These are phyloP conservation scores for Formica exsecta DNA, from an alignment of 1,140 invertebrate genomes.

Conservation along the genomic window DNA sequence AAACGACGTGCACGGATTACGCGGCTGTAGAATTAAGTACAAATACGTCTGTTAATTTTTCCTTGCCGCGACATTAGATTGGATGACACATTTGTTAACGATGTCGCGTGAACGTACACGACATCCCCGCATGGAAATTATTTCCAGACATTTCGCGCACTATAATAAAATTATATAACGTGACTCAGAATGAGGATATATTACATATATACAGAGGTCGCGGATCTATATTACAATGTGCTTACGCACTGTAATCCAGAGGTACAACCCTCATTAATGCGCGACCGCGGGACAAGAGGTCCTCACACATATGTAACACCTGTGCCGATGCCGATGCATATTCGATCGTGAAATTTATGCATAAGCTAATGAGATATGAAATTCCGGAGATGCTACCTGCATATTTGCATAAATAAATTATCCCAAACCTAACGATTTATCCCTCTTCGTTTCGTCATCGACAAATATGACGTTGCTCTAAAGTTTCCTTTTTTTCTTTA, in stretches of 20 bases:
- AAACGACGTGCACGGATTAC: background rate
- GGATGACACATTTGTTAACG: background rate
- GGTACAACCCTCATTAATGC: background rate
- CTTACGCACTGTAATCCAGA: constrained; percentile 1
- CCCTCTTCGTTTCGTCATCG: background rate
- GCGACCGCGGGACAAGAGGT: background rate
- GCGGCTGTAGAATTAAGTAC: background rate
- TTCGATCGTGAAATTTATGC: constrained; percentile 11
- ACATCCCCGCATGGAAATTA: constrained; percentile 1
- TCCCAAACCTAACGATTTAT: constrained; percentile 1
- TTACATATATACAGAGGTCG: background rate
- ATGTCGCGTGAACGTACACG: background rate
- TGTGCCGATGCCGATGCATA: background rate
- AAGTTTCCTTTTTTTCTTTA: background rate
- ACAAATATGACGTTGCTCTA: background rate
- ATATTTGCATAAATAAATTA: background rate
- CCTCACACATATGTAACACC: background rate
- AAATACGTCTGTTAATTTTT: constrained; percentile 31
- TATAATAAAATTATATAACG: background rate
- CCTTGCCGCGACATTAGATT: background rate
- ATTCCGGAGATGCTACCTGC: background rate
- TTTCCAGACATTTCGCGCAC: background rate
- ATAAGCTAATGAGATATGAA: background rate
- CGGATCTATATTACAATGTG: constrained; percentile 17
- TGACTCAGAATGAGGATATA: background rate